Percentiles rank a stretch among this genome's conserved stretches.
These are phyloP conservation scores for Smutsia temminckii DNA, from an alignment of 2,797 vertebrate genomes.

Conservation along the genomic window DNA sequence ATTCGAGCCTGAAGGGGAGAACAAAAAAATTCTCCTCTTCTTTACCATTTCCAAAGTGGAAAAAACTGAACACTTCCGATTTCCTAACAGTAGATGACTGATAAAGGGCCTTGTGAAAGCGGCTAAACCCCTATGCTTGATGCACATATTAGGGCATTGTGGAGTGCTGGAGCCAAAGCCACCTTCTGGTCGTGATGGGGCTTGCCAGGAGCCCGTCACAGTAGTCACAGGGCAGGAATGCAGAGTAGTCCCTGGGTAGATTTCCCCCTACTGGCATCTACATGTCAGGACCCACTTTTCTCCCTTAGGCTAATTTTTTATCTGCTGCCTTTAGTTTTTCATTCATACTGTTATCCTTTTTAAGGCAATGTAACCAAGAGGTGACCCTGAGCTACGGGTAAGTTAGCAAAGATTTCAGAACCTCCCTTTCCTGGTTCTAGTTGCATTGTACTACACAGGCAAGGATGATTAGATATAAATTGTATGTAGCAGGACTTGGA, in stretches of 20 bases:
- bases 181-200: conserved; percentile 58
- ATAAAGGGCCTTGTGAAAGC: conserved; percentile 26
- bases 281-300: conserved; percentile 43
- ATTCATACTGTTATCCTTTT: conserved; percentile 11
- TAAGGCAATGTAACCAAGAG: conserved; percentile 38
- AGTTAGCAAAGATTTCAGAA: neutral
- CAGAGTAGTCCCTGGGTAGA: conserved; percentile 13
- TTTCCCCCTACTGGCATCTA: conserved; percentile 6
- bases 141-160: neutral
- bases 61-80: conserved; percentile 6
- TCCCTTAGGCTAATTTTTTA: neutral
- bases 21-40: conserved; percentile 39
- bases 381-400: neutral
- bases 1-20: conserved; percentile 2
- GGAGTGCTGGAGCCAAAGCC: neutral
- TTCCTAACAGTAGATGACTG: conserved; percentile 48
- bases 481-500: neutral
- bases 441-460: neutral
- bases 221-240: conserved; percentile 63
- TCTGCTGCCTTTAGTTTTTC: neutral
- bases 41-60: conserved; percentile 38
- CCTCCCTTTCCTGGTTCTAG: neutral
- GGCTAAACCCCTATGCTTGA: neutral
- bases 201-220: conserved; percentile 34
- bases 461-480: neutral